A percentile compares a stretch with the other conserved stretches of the same genome.
These are phyloP conservation scores for Darevskia mixta DNA, from an alignment of 2,797 vertebrate genomes.

Conservation along the genomic window DNA sequence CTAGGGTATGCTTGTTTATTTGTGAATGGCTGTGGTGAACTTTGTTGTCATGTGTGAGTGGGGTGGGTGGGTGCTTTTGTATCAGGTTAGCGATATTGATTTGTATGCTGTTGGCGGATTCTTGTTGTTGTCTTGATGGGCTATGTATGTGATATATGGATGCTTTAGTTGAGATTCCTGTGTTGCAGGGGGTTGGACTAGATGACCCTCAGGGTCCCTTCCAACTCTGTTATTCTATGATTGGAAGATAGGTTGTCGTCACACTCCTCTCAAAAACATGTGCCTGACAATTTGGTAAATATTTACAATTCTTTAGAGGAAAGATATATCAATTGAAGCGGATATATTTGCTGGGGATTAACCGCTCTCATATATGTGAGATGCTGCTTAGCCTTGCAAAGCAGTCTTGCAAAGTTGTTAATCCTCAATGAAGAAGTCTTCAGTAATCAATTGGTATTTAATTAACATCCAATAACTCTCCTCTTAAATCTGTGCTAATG, in stretches of 20 bases:
- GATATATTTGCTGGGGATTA: slow-evolving; percentile 41
- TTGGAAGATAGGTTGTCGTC: background rate
- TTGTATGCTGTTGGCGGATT: no score
- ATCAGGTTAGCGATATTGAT: no score
- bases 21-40: no score
- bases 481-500: slow-evolving; percentile 14
- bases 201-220: no score
- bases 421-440: slow-evolving; percentile 1
- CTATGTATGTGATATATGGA: no score
- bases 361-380: background rate
- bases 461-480: slow-evolving; percentile 21
- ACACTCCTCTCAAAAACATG: background rate
- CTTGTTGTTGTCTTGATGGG: no score
- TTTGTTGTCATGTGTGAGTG: no score
- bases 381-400: slow-evolving; percentile 10
- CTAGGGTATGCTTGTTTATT: no score
- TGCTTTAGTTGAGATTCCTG: no score
- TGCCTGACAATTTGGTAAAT: background rate
- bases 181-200: no score
- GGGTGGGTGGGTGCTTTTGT: no score
- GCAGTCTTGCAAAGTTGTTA: slow-evolving; percentile 24
- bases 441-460: background rate
- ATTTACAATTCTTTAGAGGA: rapidly evolving
- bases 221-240: no score
- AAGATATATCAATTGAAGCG: slow-evolving; percentile 37